Evolutionary conservation across 2,113 vertebrate genomes (phyloP).

Genomic region (Stigmatopora argus): DNA sequence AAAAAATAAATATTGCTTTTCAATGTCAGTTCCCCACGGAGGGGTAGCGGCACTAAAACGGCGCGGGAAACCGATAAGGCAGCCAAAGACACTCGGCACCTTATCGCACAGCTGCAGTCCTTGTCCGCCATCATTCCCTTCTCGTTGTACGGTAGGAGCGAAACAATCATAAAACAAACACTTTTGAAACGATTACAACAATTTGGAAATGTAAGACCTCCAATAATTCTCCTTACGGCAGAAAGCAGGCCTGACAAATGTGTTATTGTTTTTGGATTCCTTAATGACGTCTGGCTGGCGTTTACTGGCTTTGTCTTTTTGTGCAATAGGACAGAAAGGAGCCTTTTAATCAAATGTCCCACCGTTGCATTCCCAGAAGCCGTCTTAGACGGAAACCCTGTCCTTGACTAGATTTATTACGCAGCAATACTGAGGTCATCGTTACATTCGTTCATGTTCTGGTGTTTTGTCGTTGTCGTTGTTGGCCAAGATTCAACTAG

Average conservation of each 20-base stretch:
- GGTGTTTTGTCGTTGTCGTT: no score
- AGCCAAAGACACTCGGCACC: slow-evolving; percentile 57
- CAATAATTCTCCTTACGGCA: slow-evolving; percentile 34
- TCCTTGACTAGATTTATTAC: not conserved
- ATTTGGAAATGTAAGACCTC: slow-evolving; percentile 43
- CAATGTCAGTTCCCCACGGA: slow-evolving; percentile 61
- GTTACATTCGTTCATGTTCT: not conserved
- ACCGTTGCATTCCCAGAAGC: not conserved
- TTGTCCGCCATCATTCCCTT: slow-evolving; percentile 56
- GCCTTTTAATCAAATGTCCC: not conserved
- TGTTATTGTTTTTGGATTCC: not conserved
- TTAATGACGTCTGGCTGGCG: not conserved
- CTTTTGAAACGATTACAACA: slow-evolving; percentile 57
- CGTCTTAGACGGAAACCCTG: not conserved
- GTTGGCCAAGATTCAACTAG: no score
- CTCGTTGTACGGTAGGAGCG: slow-evolving; percentile 26
- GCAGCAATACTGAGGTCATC: not conserved
- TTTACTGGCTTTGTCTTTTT: not conserved
- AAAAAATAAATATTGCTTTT: slow-evolving; percentile 42
- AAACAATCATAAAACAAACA: slow-evolving; percentile 42
- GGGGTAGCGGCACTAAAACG: slow-evolving; percentile 55
- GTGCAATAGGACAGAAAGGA: not conserved
- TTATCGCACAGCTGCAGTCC: slow-evolving; percentile 69
- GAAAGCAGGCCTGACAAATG: slow-evolving; percentile 8
- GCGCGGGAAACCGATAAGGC: slow-evolving; percentile 67